A percentile compares a stretch with the other conserved stretches of the same genome.
Evolutionary conservation across 2,113 vertebrate species (phyloP).

Genomic region (Mobula birostris): DNA sequence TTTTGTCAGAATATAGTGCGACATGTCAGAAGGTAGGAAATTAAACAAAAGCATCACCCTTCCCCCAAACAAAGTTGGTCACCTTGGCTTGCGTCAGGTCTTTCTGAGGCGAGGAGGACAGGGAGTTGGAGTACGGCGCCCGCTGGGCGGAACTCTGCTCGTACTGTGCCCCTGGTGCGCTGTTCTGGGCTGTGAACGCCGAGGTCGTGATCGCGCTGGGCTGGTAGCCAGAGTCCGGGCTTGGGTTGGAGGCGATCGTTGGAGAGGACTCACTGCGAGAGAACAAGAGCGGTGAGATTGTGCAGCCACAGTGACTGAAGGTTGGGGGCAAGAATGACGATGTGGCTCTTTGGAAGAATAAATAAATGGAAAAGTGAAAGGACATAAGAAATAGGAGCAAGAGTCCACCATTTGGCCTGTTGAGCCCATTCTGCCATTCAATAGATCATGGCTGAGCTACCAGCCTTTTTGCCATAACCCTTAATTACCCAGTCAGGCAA

Average conservation of each 20-base stretch:
- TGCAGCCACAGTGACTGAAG: not conserved
- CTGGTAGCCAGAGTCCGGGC: slow-evolving; percentile 72
- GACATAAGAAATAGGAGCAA: too few species aligned
- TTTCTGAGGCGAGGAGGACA: slow-evolving; percentile 87
- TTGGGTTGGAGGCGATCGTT: slow-evolving; percentile 75
- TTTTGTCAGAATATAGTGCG: not conserved
- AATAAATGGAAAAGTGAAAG: too few species aligned
- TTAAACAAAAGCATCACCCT: not conserved
- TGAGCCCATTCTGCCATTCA: too few species aligned
- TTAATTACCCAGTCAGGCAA: too few species aligned
- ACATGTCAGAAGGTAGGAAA: not conserved
- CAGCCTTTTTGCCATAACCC: too few species aligned
- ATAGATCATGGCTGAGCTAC: too few species aligned
- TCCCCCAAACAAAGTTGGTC: not conserved
- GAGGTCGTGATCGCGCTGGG: slow-evolving; percentile 62
- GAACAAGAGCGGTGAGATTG: not conserved
- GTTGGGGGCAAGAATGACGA: not conserved
- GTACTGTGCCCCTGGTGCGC: slow-evolving; percentile 74
- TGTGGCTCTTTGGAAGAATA: too few species aligned
- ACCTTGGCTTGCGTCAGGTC: slow-evolving; percentile 88
- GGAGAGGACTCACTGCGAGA: slow-evolving; percentile 72
- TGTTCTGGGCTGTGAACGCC: slow-evolving; percentile 56
- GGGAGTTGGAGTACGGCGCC: slow-evolving; percentile 77
- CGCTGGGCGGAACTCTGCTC: slow-evolving; percentile 87
- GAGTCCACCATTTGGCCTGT: too few species aligned